Evolutionary conservation across 2,113 vertebrate species (phyloP).

Genomic region (Triplophysa tibetana): DNA sequence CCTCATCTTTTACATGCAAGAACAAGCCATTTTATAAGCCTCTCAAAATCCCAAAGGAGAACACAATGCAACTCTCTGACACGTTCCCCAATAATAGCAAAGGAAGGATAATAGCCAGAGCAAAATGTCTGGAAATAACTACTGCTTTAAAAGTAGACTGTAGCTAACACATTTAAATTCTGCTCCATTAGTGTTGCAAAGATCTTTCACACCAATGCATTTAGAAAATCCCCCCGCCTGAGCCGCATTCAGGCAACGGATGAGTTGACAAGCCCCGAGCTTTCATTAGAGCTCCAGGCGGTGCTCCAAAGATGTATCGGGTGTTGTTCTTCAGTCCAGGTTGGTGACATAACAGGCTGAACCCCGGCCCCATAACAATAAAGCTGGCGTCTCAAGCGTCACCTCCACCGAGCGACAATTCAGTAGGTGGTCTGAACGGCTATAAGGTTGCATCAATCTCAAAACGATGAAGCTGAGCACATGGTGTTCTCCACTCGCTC

Average conservation of each 20-base stretch:
- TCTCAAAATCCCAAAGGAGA: neutral
- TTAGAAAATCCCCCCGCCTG: slow-evolving; percentile 55
- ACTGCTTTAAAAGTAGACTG: slow-evolving; percentile 54
- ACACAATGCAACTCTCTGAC: too few species aligned
- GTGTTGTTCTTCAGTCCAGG: slow-evolving; percentile 12
- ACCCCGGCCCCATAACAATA: slow-evolving; percentile 29
- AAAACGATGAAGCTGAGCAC: neutral
- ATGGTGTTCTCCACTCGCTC: neutral
- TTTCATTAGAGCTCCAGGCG: slow-evolving; percentile 60
- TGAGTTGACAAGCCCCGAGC: slow-evolving; percentile 44
- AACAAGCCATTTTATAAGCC: neutral
- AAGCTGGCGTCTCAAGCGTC: neutral
- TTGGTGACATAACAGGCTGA: slow-evolving; percentile 19
- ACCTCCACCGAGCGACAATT: neutral
- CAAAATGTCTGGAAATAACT: slow-evolving; percentile 48
- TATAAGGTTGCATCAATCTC: slow-evolving; percentile 15
- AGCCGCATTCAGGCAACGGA: slow-evolving; percentile 52
- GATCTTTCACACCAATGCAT: slow-evolving; percentile 54
- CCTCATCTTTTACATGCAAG: neutral
- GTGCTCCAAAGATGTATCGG: slow-evolving; percentile 12
- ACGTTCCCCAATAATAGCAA: slow-evolving; percentile 45
- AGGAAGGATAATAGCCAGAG: slow-evolving; percentile 4
- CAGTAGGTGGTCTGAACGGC: slow-evolving; percentile 5
- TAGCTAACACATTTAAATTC: slow-evolving; percentile 59
- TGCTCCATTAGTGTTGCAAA: slow-evolving; percentile 53